Percentiles rank a stretch among this genome's conserved stretches.
These are phyloP conservation scores for Chymomyza amoena DNA, from an alignment of 2,888 invertebrate genomes.

Conservation along the genomic window DNA sequence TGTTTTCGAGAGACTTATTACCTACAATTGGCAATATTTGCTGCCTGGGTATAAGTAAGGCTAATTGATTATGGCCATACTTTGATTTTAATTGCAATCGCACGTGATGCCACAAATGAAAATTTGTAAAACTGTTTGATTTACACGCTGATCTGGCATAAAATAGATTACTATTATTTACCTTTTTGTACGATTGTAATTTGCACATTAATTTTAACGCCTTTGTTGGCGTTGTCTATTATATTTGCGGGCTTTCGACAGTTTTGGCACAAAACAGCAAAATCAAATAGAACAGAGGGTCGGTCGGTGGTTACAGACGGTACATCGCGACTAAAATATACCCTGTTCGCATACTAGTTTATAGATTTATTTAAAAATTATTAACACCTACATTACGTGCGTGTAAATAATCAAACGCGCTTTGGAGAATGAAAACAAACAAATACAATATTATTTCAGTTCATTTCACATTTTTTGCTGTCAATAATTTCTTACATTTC, in stretches of 20 bases:
- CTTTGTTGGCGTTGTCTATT: constrained; percentile 5
- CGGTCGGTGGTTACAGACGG: too few species aligned
- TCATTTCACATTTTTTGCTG: too few species aligned
- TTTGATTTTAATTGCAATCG: constrained; percentile 34
- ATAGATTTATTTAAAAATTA: too few species aligned
- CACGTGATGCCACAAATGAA: constrained; percentile 14
- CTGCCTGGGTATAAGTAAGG: not conserved
- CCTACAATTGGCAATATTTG: not conserved
- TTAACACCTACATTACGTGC: too few species aligned
- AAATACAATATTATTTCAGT: too few species aligned
- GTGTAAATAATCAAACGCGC: too few species aligned
- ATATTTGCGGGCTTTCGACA: constrained; percentile 26
- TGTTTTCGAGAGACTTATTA: not conserved
- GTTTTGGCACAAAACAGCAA: constrained; percentile 62
- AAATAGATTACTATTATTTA: not conserved
- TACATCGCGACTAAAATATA: too few species aligned
- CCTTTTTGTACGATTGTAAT: not conserved
- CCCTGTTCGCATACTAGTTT: too few species aligned
- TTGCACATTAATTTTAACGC: not conserved
- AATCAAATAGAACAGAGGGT: constrained; percentile 42
- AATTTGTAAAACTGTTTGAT: constrained; percentile 7
- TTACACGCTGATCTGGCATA: constrained; percentile 9
- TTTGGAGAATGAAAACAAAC: too few species aligned
- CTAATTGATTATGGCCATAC: constrained; percentile 22
- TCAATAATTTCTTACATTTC: too few species aligned